phyloP scores from a whole-genome alignment of 2,113 vertebrate genomes.

The Grammomys surdaster region DNA sequence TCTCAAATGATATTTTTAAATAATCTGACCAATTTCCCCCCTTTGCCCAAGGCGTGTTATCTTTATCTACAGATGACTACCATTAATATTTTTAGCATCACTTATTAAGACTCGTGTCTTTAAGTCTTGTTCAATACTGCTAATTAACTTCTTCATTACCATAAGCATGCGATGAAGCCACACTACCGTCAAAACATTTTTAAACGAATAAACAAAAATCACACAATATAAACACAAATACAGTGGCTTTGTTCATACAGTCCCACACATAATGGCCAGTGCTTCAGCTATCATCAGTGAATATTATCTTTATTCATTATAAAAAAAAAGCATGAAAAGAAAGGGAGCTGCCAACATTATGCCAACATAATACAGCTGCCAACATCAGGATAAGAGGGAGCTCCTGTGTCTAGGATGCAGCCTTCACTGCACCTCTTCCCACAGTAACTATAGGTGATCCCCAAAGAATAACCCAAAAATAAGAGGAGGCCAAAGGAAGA shows the following conservation, averaged over 20 bases:
- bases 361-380: not conserved
- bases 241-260: constrained; percentile 73
- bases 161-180: constrained; percentile 56
- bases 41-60: constrained; percentile 78
- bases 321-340: not conserved
- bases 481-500: not conserved
- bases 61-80: constrained; percentile 83
- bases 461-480: not conserved
- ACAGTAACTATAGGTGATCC: not conserved
- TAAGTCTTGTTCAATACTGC: constrained; percentile 77
- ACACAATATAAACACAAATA: constrained; percentile 68
- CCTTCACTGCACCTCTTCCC: not conserved
- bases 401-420: not conserved
- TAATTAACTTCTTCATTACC: constrained; percentile 85
- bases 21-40: constrained; percentile 59
- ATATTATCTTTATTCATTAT: constrained; percentile 49
- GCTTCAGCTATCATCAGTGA: constrained; percentile 66
- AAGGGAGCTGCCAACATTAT: too few species aligned
- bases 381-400: not conserved
- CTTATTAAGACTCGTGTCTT: constrained; percentile 82
- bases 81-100: constrained; percentile 83
- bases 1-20: not conserved
- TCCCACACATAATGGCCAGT: constrained; percentile 23
- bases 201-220: constrained; percentile 67
- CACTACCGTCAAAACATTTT: constrained; percentile 46